Conservation (phyloP, 2,113 vertebrate species). For the Ptychochromis oligacanthus region DNA sequence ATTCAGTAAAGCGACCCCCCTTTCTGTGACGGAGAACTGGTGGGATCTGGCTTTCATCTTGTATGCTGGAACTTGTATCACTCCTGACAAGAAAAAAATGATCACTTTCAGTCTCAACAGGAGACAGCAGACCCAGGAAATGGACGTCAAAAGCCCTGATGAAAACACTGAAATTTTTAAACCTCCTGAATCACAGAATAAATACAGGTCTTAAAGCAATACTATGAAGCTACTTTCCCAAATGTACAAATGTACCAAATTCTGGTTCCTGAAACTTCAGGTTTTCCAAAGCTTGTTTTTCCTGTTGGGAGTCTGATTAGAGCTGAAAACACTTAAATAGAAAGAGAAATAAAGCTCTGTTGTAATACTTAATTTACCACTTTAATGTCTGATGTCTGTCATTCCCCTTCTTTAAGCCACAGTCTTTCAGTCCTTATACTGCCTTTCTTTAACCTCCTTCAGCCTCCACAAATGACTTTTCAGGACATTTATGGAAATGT, state of each 20-base stretch:
- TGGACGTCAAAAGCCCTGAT: background rate
- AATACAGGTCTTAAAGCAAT: background rate
- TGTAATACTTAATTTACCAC: constrained; percentile 6
- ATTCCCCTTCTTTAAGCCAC: background rate
- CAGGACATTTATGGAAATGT: constrained; percentile 69
- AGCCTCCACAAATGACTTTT: background rate
- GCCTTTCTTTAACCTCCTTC: constrained; percentile 11
- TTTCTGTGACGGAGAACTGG: constrained; percentile 59
- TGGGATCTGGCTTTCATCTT: constrained; percentile 36
- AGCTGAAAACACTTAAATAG: background rate
- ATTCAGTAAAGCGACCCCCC: background rate
- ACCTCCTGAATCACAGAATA: background rate
- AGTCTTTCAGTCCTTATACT: background rate
- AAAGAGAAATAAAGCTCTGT: background rate
- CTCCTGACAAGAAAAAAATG: constrained; percentile 27
- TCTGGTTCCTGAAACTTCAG: background rate
- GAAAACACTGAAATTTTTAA: background rate
- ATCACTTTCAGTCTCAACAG: background rate
- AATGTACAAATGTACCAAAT: background rate
- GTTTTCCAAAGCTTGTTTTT: background rate
- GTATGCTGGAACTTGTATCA: constrained; percentile 16
- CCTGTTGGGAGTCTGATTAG: too few relatives aligned
- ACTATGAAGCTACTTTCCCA: background rate
- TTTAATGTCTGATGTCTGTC: constrained; percentile 5
- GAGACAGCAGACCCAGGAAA: background rate